Evolutionary conservation across 2,888 invertebrate genomes (phyloP), one percentile per base, ranked within the genome.

Genomic region (Thymelicus sylvestris): DNA sequence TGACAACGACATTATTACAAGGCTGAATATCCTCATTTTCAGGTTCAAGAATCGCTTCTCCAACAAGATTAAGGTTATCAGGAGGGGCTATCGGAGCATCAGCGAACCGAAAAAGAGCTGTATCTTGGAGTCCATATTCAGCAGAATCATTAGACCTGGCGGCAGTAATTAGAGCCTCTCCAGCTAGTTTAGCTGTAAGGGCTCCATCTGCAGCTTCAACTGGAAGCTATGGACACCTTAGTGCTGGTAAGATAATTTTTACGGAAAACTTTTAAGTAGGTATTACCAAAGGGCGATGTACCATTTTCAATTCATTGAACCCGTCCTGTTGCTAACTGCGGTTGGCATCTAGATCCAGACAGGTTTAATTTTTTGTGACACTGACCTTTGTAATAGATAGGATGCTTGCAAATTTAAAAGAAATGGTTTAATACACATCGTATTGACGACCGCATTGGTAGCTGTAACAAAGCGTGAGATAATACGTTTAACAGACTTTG

Each of bases 201-300:
- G 97, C 97, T 73, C 97, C 97, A 15, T 97, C 97, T 44, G 97
- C 98, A 6, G 92, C 93, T 0, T 93, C 93, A 10, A 98, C 98
- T 80, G 99, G 99, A 61, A 98, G 98, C 74, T 99, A 99, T 94
- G 99, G 99, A 24, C 99, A 99, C 93, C 95, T 99, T 76, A 98
- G 98, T 76, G 98, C 98, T 79, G 98, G 97, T 97, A 85, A 83
- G 83, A 77, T 71, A 57, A 68, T 65, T 12, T 39, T 0, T 12
- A 52, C 5, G 38, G 31, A 5, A 31, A 31, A 31, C 3, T 2
- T 31, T 31, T 5, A 5, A 3, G 31, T 31, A 5, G 31, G 31
- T 31, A 31, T 41, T 41, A 2, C 41, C 8, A 41, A 6, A 10
- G 10, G 10, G 41, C 12, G 15, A 47, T 64, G 50, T 31, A 2